Percentiles rank a stretch among this genome's conserved stretches.
Conservation (phyloP, 2,888 invertebrate species). For the Physocephala rufipes region DNA sequence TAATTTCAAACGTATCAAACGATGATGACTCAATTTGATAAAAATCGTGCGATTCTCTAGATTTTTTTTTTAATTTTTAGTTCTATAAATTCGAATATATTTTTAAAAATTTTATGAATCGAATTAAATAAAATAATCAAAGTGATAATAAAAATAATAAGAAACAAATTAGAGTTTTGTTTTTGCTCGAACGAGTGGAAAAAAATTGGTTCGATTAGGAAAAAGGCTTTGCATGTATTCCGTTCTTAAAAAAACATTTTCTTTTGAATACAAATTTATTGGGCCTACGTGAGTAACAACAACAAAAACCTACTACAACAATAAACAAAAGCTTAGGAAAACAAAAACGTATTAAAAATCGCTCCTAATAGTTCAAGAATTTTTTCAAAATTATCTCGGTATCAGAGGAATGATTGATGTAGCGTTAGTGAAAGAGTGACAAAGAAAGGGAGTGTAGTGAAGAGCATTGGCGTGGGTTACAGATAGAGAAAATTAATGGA, state of each 20-base stretch:
- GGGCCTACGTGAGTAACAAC: slow-evolving; percentile 18
- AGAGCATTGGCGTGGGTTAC: neutral
- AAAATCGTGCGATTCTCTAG: slow-evolving; percentile 15
- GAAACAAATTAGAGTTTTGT: no score
- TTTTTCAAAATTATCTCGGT: slow-evolving; percentile 36
- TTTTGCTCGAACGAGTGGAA: no score
- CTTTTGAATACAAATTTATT: slow-evolving; percentile 39
- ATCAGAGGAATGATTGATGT: slow-evolving; percentile 52
- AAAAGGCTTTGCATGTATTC: no score
- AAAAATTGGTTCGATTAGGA: no score
- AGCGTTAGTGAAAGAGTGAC: slow-evolving; percentile 26
- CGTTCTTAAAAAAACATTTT: no score
- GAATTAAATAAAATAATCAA: no score
- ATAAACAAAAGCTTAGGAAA: neutral
- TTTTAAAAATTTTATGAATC: no score
- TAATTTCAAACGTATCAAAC: neutral
- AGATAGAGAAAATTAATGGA: neutral
- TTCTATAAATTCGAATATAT: neutral
- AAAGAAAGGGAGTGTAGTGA: neutral
- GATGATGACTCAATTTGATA: neutral
- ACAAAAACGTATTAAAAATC: neutral
- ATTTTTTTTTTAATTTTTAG: neutral
- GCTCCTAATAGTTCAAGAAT: slow-evolving; percentile 23
- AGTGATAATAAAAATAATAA: neutral
- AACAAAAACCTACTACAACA: neutral